phyloP scores from a whole-genome alignment of 37 sponge, comb jelly and placozoan species.

The Agelas oroides region DNA sequence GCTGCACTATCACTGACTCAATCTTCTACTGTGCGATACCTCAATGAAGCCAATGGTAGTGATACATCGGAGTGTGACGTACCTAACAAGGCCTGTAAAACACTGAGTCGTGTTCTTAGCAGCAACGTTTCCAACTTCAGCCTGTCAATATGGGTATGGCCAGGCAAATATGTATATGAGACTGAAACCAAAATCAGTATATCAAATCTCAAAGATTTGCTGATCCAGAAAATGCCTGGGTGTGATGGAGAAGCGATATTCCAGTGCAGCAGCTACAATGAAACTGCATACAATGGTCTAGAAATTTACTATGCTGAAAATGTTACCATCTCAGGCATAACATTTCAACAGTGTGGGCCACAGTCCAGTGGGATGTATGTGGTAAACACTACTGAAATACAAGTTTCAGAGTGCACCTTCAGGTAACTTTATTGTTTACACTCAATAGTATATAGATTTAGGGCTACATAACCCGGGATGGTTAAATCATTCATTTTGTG shows the following conservation, averaged over 20 bases:
- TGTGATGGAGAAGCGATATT: neutral
- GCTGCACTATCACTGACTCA: too few species aligned
- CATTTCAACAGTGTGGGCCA: slow-evolving; percentile 18
- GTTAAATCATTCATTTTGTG: too few species aligned
- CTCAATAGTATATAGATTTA: too few species aligned
- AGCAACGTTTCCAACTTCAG: neutral
- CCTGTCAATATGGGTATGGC: neutral
- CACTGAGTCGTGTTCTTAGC: neutral
- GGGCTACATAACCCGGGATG: too few species aligned
- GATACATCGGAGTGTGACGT: too few species aligned
- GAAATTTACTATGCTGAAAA: neutral
- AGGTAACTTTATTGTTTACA: too few species aligned
- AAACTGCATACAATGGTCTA: neutral
- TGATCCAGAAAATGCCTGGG: neutral
- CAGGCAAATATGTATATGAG: neutral
- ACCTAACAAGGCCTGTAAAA: too few species aligned
- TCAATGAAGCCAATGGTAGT: too few species aligned
- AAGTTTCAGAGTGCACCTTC: slow-evolving; percentile 1
- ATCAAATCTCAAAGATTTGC: neutral
- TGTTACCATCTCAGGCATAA: slow-evolving; percentile 1
- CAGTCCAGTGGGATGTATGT: neutral
- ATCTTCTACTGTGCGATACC: too few species aligned
- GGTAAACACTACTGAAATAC: neutral
- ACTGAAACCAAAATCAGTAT: neutral
- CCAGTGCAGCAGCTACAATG: neutral